These are phyloP conservation scores for Callithrix jacchus DNA, from an alignment of 2,113 vertebrate species.

Conservation along the genomic window DNA sequence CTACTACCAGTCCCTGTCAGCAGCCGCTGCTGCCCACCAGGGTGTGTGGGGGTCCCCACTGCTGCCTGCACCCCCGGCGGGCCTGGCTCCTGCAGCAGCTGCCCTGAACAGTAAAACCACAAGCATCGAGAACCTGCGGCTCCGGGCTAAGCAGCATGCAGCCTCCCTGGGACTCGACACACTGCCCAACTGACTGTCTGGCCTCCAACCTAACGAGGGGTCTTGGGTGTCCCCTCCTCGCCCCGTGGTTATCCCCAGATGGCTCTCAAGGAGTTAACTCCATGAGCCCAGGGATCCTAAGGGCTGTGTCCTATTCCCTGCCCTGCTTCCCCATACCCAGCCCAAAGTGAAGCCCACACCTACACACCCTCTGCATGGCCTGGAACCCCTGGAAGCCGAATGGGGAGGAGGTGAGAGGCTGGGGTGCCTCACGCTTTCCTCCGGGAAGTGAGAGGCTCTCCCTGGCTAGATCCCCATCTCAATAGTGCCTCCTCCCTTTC, in stretches of 20 bases:
- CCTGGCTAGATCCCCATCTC: not conserved
- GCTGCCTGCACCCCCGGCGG: constrained; percentile 90
- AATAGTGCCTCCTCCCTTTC: not conserved
- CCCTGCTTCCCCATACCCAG: not conserved
- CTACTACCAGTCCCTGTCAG: constrained; percentile 97
- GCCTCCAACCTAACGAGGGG: constrained; percentile 19
- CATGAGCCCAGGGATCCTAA: constrained; percentile 34
- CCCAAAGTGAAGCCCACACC: not conserved
- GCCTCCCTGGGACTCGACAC: constrained; percentile 96
- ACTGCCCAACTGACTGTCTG: constrained; percentile 92
- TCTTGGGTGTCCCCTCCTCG: not conserved
- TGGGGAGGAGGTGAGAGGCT: constrained; percentile 27
- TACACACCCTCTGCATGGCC: constrained; percentile 69
- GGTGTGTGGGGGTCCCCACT: constrained; percentile 96
- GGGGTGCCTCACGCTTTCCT: not conserved
- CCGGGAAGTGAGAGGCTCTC: not conserved
- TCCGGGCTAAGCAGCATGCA: constrained; percentile 97
- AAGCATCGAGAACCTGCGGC: constrained; percentile 97
- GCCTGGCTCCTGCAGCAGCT: constrained; percentile 87
- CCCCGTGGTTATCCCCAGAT: not conserved
- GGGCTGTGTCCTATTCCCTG: not conserved
- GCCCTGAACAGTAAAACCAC: constrained; percentile 99
- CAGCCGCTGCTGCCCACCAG: constrained; percentile 88
- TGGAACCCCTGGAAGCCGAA: constrained; percentile 31
- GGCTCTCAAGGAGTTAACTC: constrained; percentile 25